Evolutionary conservation across 2,113 vertebrate species (phyloP).

Genomic region (Paramisgurnus dabryanus): DNA sequence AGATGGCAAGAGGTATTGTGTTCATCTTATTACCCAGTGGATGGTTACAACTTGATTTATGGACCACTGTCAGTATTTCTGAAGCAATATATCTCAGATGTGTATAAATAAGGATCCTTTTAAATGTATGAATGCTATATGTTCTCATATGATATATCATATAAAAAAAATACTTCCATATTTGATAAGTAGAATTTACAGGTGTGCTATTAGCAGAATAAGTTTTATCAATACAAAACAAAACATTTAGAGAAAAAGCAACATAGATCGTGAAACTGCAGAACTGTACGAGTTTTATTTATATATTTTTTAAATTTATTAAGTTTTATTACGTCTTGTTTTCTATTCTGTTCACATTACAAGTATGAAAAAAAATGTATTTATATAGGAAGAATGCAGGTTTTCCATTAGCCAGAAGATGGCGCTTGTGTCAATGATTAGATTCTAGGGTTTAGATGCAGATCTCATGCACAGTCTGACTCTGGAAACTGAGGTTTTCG

Average conservation of each 20-base stretch:
- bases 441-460: neutral
- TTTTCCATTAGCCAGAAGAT: constrained; percentile 17
- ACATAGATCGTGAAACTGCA: neutral
- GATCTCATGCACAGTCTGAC: neutral
- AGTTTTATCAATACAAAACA: neutral
- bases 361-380: neutral
- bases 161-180: neutral
- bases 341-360: neutral
- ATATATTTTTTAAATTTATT: neutral
- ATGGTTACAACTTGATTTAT: constrained; percentile 50
- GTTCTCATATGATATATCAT: neutral
- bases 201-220: constrained; percentile 2
- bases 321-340: neutral
- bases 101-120: neutral
- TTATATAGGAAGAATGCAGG: neutral
- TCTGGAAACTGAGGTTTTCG: neutral
- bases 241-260: neutral
- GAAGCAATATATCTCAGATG: constrained; percentile 33
- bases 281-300: neutral
- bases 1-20: constrained; percentile 50
- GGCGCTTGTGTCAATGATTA: constrained; percentile 21
- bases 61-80: constrained; percentile 33
- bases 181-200: constrained; percentile 2
- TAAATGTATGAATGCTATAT: constrained; percentile 8
- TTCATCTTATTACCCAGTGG: constrained; percentile 46